These are phyloP conservation scores for Parotocinclus haroldoi DNA, from an alignment of 2,797 vertebrate species.

Conservation along the genomic window DNA sequence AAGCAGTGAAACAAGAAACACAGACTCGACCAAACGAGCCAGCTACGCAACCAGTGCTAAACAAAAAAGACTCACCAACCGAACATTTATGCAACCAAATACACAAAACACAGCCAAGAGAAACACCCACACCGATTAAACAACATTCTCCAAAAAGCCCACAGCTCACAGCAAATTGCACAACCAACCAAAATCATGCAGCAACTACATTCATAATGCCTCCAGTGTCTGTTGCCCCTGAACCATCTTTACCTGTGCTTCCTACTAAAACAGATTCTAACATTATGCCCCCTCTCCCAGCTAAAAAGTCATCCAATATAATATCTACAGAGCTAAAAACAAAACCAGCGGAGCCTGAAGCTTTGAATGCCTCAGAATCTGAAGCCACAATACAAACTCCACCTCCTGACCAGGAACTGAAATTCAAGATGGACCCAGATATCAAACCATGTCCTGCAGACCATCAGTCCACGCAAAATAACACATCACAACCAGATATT, in stretches of 20 bases:
- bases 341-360: slow-evolving; percentile 17
- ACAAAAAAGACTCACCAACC: slow-evolving; percentile 9
- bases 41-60: slow-evolving; percentile 54
- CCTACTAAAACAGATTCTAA: slow-evolving; percentile 51
- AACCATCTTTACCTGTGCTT: slow-evolving; percentile 19
- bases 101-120: slow-evolving; percentile 45
- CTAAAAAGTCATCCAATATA: slow-evolving; percentile 19
- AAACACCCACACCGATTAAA: slow-evolving; percentile 29
- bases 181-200: slow-evolving; percentile 17
- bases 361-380: slow-evolving; percentile 9
- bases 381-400: slow-evolving; percentile 25
- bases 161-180: slow-evolving; percentile 13
- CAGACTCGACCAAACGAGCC: slow-evolving; percentile 61
- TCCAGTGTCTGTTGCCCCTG: slow-evolving; percentile 20
- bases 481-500: slow-evolving; percentile 15
- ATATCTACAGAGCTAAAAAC: slow-evolving; percentile 3
- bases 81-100: slow-evolving; percentile 14
- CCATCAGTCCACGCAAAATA: slow-evolving; percentile 42
- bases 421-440: slow-evolving; percentile 9
- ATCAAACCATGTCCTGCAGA: slow-evolving; percentile 49
- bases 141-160: not conserved
- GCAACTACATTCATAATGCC: slow-evolving; percentile 7
- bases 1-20: slow-evolving; percentile 46
- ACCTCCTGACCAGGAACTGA: slow-evolving; percentile 11
- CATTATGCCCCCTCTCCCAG: slow-evolving; percentile 18